phyloP scores from a whole-genome alignment of 2,797 vertebrate genomes.

The Coreius guichenoti region DNA sequence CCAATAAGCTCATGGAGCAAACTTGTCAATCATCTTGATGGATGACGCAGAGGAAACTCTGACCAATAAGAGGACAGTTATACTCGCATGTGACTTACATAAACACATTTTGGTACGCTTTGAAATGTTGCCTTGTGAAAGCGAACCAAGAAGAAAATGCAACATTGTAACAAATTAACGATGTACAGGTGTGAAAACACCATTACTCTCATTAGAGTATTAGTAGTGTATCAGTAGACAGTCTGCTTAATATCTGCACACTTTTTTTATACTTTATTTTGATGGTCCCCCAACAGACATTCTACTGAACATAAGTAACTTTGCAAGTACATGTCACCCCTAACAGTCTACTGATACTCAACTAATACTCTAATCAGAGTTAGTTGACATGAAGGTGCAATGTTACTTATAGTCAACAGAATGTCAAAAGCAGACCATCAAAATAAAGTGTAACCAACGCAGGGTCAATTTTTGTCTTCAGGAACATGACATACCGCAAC shows the following conservation, averaged over 20 bases:
- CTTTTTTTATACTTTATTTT: not conserved
- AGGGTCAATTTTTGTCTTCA: not conserved
- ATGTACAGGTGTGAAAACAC: too few species aligned
- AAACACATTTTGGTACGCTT: too few species aligned
- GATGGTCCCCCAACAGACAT: not conserved
- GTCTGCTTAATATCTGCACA: not conserved
- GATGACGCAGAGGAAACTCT: too few species aligned
- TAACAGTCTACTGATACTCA: not conserved
- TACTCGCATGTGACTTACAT: too few species aligned
- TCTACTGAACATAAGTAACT: not conserved
- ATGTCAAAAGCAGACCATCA: not conserved
- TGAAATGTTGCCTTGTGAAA: too few species aligned
- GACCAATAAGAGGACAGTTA: too few species aligned
- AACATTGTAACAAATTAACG: too few species aligned
- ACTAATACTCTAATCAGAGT: not conserved
- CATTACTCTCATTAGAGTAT: not conserved
- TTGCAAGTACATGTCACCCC: not conserved
- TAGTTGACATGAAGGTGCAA: not conserved
- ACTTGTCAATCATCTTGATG: too few species aligned
- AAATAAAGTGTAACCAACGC: not conserved
- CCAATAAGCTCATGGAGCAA: too few species aligned
- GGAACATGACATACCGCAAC: constrained; percentile 85
- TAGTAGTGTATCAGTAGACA: not conserved
- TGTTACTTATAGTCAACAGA: not conserved
- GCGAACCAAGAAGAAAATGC: too few species aligned